phyloP scores from a whole-genome alignment of 1,140 invertebrate genomes.

The Heliothis subflexa region DNA sequence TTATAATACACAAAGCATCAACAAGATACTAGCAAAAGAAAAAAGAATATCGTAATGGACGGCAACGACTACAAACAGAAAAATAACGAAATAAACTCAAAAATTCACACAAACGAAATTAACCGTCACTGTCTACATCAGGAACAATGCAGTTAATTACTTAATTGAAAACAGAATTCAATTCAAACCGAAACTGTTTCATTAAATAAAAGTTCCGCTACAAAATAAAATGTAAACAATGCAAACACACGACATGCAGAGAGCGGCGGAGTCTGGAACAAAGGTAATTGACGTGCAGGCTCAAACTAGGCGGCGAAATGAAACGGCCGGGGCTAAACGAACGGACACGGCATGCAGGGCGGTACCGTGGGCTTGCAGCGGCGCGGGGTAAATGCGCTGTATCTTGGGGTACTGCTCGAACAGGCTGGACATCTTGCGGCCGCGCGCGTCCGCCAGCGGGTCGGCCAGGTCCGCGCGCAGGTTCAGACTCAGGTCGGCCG shows the following conservation, averaged over 20 bases:
- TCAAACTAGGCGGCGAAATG: constrained; percentile 68
- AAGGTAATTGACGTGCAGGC: constrained; percentile 76
- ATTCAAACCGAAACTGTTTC: constrained; percentile 56
- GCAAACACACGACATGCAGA: constrained; percentile 78
- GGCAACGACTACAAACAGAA: constrained; percentile 23
- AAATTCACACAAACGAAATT: constrained; percentile 51
- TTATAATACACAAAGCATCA: constrained; percentile 44
- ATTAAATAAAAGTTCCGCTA: constrained; percentile 61
- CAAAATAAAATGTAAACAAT: constrained; percentile 68
- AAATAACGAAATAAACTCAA: constrained; percentile 44
- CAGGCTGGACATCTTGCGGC: constrained; percentile 88
- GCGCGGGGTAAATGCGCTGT: constrained; percentile 91
- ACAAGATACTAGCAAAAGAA: constrained; percentile 28
- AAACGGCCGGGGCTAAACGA: constrained; percentile 67
- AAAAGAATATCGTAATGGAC: background rate
- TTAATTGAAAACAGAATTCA: constrained; percentile 38
- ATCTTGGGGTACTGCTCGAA: constrained; percentile 92
- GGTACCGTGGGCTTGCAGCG: constrained; percentile 84
- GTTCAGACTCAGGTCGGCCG: constrained; percentile 76
- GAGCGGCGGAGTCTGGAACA: constrained; percentile 64
- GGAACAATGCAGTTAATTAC: constrained; percentile 48
- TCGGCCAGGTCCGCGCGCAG: constrained; percentile 74
- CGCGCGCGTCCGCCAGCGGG: constrained; percentile 74
- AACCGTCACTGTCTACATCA: constrained; percentile 52
- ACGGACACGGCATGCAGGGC: constrained; percentile 73